Conservation (phyloP, 2,888 invertebrate genomes). For the Monoplex corrugatus region DNA sequence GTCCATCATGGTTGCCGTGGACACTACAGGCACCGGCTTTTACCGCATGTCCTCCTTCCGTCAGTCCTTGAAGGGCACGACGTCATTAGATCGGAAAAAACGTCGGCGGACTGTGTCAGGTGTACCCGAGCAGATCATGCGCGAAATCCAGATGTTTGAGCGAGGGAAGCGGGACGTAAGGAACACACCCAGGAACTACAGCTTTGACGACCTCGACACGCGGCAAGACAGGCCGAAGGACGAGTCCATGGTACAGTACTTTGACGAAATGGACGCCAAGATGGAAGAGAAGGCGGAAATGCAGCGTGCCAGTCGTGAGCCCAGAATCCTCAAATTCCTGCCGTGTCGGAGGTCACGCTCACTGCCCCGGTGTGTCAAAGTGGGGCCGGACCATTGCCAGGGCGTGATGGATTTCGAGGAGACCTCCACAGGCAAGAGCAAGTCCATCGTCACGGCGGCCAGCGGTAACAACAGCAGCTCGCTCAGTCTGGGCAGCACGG, state of each 20-base stretch:
- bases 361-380: conserved; percentile 71
- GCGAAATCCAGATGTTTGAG: conserved; percentile 74
- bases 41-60: conserved; percentile 93
- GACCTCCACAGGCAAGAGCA: conserved; percentile 18
- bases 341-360: conserved; percentile 74
- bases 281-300: conserved; percentile 72
- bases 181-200: conserved; percentile 69
- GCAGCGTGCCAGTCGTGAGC: conserved; percentile 67
- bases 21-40: conserved; percentile 93
- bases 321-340: conserved; percentile 69
- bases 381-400: neutral
- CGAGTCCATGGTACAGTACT: conserved; percentile 72
- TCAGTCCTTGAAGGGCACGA: conserved; percentile 86
- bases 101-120: conserved; percentile 74
- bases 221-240: conserved; percentile 61
- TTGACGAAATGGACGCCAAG: conserved; percentile 74
- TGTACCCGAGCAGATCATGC: conserved; percentile 71
- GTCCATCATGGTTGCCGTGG: conserved; percentile 93
- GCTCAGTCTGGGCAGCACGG: conserved; percentile 63
- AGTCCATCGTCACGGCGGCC: conserved; percentile 26
- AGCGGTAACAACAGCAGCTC: conserved; percentile 66
- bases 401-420: conserved; percentile 46
- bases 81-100: conserved; percentile 60
- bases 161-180: conserved; percentile 60
- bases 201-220: conserved; percentile 70